Evolutionary conservation across 2,888 invertebrate genomes (phyloP).

Genomic region (Phragmatobia fuliginosa): DNA sequence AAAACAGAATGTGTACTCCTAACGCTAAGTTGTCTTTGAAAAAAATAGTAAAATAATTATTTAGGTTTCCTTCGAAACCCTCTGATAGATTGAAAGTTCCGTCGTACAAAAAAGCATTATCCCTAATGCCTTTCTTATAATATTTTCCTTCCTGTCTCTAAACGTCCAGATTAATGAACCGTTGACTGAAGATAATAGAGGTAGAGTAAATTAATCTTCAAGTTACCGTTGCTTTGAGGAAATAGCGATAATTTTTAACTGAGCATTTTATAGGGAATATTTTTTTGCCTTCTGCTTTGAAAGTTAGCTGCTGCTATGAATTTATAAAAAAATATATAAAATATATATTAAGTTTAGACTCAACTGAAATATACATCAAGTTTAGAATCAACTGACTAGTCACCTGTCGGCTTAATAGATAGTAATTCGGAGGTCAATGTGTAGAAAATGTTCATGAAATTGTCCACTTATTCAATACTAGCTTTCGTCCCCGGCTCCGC

Average conservation of each 20-base stretch:
- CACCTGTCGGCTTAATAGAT: too few species aligned
- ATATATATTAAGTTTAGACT: too few species aligned
- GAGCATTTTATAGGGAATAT: background rate
- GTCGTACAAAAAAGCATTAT: background rate
- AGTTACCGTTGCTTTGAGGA: background rate
- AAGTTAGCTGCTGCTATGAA: background rate
- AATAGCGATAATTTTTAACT: constrained; percentile 5
- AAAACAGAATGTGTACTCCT: too few species aligned
- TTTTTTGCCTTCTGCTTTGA: background rate
- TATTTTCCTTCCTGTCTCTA: constrained; percentile 21
- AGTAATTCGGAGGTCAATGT: too few species aligned
- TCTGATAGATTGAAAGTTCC: background rate
- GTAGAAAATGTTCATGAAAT: too few species aligned
- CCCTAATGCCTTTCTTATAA: constrained; percentile 13
- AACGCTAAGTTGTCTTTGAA: too few species aligned
- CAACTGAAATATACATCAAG: too few species aligned
- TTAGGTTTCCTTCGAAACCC: constrained; percentile 16
- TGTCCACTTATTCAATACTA: too few species aligned
- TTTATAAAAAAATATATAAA: background rate
- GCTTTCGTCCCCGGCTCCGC: too few species aligned
- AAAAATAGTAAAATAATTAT: constrained; percentile 19
- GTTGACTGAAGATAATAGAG: constrained; percentile 11
- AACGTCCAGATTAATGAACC: constrained; percentile 22
- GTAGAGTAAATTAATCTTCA: constrained; percentile 12
- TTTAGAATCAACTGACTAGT: too few species aligned